These are phyloP conservation scores for Festucalex cinctus DNA, from an alignment of 2,113 vertebrate species.

Conservation along the genomic window DNA sequence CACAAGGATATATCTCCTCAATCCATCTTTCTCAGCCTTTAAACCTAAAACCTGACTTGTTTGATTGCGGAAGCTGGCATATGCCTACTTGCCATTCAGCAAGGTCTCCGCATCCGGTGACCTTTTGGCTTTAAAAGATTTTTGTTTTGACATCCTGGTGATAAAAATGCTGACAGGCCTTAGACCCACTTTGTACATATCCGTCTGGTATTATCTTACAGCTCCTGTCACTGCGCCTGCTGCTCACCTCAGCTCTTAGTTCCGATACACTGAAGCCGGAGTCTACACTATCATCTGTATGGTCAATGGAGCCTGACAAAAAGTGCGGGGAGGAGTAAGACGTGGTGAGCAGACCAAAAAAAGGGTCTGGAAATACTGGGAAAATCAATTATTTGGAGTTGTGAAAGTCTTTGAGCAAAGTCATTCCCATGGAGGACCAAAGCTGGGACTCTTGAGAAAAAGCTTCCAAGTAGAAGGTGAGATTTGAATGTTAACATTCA, in stretches of 20 bases:
- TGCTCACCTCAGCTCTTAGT: constrained; percentile 38
- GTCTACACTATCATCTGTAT: constrained; percentile 50
- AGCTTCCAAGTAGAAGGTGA: constrained; percentile 24
- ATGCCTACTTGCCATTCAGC: constrained; percentile 25
- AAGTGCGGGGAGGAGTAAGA: constrained; percentile 39
- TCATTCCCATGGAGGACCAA: constrained; percentile 31
- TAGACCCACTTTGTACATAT: constrained; percentile 36
- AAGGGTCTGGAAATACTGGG: constrained; percentile 12
- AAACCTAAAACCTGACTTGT: constrained; percentile 2
- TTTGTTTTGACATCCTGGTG: constrained; percentile 51
- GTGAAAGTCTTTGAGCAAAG: constrained; percentile 63
- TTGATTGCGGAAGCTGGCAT: constrained; percentile 28
- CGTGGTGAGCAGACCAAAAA: constrained; percentile 27
- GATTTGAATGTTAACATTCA: constrained; percentile 48
- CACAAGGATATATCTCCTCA: constrained; percentile 25
- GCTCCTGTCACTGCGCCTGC: constrained; percentile 30
- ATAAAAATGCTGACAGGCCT: constrained; percentile 50
- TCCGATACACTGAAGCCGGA: constrained; percentile 45
- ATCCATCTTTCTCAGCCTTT: neutral
- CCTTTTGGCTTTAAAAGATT: constrained; percentile 43
- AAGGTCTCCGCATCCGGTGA: constrained; percentile 30
- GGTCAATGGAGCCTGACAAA: constrained; percentile 48
- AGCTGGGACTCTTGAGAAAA: constrained; percentile 22
- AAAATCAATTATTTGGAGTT: constrained; percentile 44
- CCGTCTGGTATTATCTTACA: constrained; percentile 37